phyloP scores from a whole-genome alignment of 1,140 invertebrate genomes.

The Lucilia cuprina region DNA sequence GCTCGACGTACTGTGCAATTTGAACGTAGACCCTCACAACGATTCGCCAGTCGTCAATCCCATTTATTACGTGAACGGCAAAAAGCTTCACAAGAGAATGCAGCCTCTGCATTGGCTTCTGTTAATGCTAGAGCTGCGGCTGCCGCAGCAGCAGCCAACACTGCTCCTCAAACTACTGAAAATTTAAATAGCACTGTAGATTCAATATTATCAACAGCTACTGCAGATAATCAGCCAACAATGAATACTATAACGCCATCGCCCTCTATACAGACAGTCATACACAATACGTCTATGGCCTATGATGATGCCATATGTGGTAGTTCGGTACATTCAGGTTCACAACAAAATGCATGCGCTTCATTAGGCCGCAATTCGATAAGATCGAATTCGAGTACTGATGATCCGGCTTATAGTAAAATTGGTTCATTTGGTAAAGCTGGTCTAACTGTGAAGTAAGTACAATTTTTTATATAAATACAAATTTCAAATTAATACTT shows the following conservation, averaged over 20 bases:
- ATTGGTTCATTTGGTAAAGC: conserved; percentile 59
- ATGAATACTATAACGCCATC: conserved; percentile 53
- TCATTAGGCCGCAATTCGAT: conserved; percentile 57
- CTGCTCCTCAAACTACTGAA: neutral
- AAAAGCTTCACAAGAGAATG: conserved; percentile 65
- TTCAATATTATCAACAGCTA: conserved; percentile 37
- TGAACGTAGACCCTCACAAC: conserved; percentile 93
- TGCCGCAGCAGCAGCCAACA: conserved; percentile 46
- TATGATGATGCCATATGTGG: conserved; percentile 53
- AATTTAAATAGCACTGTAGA: conserved; percentile 36
- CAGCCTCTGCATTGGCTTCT: conserved; percentile 59
- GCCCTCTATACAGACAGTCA: conserved; percentile 59
- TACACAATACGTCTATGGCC: conserved; percentile 58
- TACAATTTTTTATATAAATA: neutral
- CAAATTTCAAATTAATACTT: too few species aligned
- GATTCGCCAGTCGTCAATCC: conserved; percentile 89
- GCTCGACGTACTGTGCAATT: conserved; percentile 92
- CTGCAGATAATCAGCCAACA: conserved; percentile 45
- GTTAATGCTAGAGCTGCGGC: conserved; percentile 53
- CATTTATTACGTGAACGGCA: conserved; percentile 81
- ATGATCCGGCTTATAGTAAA: conserved; percentile 58
- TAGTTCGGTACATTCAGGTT: conserved; percentile 53
- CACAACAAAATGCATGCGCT: conserved; percentile 47
- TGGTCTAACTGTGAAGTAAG: conserved; percentile 59
- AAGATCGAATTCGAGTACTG: conserved; percentile 58